Evolutionary conservation across 2,797 vertebrate species (phyloP).

Genomic region (Hafferia zeledoni): DNA sequence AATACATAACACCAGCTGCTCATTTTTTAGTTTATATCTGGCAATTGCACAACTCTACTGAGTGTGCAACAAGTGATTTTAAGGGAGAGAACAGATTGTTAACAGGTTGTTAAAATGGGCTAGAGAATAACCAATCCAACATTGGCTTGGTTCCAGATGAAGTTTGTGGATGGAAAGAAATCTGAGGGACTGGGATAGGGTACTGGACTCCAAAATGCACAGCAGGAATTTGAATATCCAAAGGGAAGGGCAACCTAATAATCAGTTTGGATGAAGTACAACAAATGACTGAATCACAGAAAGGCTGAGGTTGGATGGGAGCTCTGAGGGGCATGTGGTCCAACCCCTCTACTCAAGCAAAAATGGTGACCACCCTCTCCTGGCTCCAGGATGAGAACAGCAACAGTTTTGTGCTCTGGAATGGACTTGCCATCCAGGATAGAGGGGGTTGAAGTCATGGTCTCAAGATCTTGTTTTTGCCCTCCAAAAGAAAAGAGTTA

Average conservation of each 20-base stretch:
- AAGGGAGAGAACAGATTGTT: neutral
- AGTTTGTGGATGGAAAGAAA: neutral
- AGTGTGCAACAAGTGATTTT: neutral
- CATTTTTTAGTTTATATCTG: neutral
- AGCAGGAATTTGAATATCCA: neutral
- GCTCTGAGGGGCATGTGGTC: neutral
- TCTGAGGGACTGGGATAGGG: accelerated
- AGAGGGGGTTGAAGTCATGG: neutral
- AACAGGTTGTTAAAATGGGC: neutral
- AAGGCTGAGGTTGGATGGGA: too few species aligned
- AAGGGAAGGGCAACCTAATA: neutral
- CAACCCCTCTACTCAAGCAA: neutral
- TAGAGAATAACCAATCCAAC: neutral
- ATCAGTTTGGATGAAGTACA: neutral
- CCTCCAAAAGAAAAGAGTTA: neutral
- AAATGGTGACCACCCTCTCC: neutral
- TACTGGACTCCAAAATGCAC: neutral
- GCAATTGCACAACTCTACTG: accelerated
- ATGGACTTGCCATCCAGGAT: neutral
- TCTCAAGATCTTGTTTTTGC: neutral
- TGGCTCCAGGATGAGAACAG: neutral
- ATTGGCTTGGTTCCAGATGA: neutral
- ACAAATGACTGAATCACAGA: neutral
- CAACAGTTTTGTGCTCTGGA: neutral
- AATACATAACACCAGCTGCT: neutral